Evolutionary conservation across 1,140 invertebrate species (phyloP), one percentile per base, ranked within the genome.

Genomic region (Coelopa frigida): DNA sequence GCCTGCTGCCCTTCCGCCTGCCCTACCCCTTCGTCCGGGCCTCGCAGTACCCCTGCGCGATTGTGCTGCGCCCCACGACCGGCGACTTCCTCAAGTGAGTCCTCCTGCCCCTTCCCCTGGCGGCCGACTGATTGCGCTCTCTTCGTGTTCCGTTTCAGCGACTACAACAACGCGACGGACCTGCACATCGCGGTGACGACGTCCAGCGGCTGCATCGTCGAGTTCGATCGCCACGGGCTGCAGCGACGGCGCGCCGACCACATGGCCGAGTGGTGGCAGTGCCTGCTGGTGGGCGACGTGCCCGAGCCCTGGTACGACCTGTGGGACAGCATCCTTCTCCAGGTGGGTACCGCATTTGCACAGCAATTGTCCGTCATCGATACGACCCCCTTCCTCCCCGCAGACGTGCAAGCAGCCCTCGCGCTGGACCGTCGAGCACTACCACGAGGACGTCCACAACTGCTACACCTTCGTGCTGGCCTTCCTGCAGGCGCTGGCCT

Each of bases 101-200:
- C 43, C 20, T 35, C 24, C 18, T 35, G 3, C 2, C n/a, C 20
- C 12, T 24, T 22, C 21, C n/a, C 12, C 21, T 41, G 12, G 27
- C 10, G 14, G 3, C 22, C 17, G 26, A 20, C 1, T 8, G 43
- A 20, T 39, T 22, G 7, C 8, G 7, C 4, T 21, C n/a, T 39
- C 15, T 17, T 39, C 14, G 23, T 31, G 26, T 41, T 29, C 15
- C 23, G 4, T 23, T 40, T 17, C 70, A 87, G 84, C 71, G 79
- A 85, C 68, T 87, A 87, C 68, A 80, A 78, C 59, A 83, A 85
- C 70, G 79, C 79, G 32, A 81, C 80, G 67, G 83, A 88, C 74
- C 76, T 89, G 38, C 86, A 89, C 67, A 88, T 89, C 68, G 85
- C 85, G 32, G 78, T 89, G 44, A 88, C 85, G 35, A 83, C 81